Base-by-base conservation (phyloP, 2,797 vertebrate species). In the Malacoctenus gilli region DNA sequence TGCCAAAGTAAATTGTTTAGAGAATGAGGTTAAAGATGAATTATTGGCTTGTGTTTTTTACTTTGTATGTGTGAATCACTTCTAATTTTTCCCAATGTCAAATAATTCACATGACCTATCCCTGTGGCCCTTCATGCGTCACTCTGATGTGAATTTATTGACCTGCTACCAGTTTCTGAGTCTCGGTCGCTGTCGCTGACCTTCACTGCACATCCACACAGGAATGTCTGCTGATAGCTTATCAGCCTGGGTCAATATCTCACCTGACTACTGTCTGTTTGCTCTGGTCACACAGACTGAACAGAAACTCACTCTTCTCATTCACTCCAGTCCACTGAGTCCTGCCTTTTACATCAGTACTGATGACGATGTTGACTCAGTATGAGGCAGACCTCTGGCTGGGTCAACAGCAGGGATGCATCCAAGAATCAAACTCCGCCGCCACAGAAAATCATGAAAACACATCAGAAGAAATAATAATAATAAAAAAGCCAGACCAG, bases 191-290 rank as follows among this genome's bases (percentile, higher is more conserved):
- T 52, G 31, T 41, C 3, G 3, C 48, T 62, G 62, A 80, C 80
- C 81, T 72, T 69, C 67, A 64, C 65, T 36, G 35, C 72, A 64
- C 52, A 50, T 60, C 70, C 53, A 65, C 66, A 51, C 59, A 59
- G 78, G 78, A 85, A 86, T 84, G 85, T 55, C 37, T 8, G 4
- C 71, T 68, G 85, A 80, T 85, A 77, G 43, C 56, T 51, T 87
- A 88, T 88, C 84, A 72, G 59, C 40, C 39, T 30, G 35, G 49
- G 64, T 80, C 75, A 80, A 83, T 71, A 73, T 35, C 65, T 64
- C 39, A 67, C 58, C 63, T 47, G 47, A 69, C 55, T 42, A 34
- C 49, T 61, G 62, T 77, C 60, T 81, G 75, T 82, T 79, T 80
- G 67, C 38, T 68, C 50, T 56, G 48, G 69, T 58, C 64, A 59